Conservation (phyloP, 2,888 invertebrate species). For the Andrena minutula region DNA sequence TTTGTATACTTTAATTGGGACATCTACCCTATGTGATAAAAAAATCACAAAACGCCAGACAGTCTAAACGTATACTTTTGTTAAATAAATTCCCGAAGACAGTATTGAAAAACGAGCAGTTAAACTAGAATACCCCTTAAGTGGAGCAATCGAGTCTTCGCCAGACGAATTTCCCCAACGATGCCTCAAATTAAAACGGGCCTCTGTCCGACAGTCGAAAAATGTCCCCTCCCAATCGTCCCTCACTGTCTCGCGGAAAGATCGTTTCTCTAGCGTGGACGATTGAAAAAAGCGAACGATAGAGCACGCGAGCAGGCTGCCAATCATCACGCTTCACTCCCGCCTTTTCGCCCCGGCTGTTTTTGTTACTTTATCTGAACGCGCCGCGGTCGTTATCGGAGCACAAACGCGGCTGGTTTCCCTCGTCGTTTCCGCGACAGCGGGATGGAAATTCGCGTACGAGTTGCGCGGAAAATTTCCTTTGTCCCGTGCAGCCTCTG, state of each 20-base stretch:
- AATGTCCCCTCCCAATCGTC: not conserved
- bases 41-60: too few species aligned
- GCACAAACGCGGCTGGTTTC: not conserved
- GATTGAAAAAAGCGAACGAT: not conserved
- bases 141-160: too few species aligned
- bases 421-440: not conserved
- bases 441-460: constrained; percentile 15
- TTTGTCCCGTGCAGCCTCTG: not conserved
- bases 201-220: not conserved
- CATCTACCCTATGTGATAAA: too few species aligned
- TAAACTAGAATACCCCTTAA: too few species aligned
- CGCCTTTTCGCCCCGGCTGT: not conserved
- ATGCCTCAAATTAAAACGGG: not conserved
- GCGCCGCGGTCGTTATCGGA: not conserved
- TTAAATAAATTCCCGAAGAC: too few species aligned
- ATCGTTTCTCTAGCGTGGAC: constrained; percentile 6
- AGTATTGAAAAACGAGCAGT: too few species aligned
- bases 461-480: constrained; percentile 11
- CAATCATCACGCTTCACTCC: constrained; percentile 5
- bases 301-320: not conserved
- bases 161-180: not conserved
- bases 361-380: constrained; percentile 7
- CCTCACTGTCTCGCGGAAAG: not conserved
- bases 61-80: too few species aligned
- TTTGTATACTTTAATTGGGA: too few species aligned